Percentiles rank a stretch among this genome's conserved stretches.
Evolutionary conservation across 92 coral and sea anemone genomes (phyloP).

Genomic region (Zoanthus gigantus): DNA sequence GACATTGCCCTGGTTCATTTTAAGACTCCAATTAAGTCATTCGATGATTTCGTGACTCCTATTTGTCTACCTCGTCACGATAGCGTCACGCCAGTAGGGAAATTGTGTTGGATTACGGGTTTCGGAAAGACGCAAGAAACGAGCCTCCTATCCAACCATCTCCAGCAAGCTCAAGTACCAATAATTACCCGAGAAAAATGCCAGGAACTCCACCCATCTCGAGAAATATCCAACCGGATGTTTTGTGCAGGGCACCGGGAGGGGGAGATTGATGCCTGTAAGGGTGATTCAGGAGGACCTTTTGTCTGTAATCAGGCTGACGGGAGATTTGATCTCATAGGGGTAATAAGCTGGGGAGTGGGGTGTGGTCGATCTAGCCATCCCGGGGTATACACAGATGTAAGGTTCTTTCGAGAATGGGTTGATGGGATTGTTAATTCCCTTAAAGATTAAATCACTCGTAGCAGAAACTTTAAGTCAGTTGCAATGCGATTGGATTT

Average conservation of each 20-base stretch:
- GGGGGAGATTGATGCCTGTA: conserved; percentile 83
- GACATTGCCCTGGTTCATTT: conserved; percentile 80
- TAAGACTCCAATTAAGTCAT: conserved; percentile 58
- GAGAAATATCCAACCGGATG: conserved; percentile 70
- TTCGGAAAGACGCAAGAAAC: conserved; percentile 54
- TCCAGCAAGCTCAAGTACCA: conserved; percentile 76
- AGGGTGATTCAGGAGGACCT: conserved; percentile 93
- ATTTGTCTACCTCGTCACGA: conserved; percentile 66
- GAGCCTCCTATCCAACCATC: conserved; percentile 61
- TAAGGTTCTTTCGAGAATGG: conserved; percentile 75
- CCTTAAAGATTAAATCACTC: neutral
- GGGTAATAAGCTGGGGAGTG: conserved; percentile 88
- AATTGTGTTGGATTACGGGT: conserved; percentile 33
- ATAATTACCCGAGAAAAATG: conserved; percentile 58
- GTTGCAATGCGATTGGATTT: no score
- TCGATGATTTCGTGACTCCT: conserved; percentile 73
- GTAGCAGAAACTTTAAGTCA: no score
- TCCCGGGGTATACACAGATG: conserved; percentile 79
- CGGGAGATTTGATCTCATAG: conserved; percentile 64
- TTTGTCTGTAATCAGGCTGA: conserved; percentile 73
- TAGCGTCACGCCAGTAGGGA: conserved; percentile 30
- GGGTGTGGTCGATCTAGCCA: conserved; percentile 81
- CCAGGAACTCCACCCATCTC: conserved; percentile 61
- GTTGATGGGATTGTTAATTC: conserved; percentile 41
- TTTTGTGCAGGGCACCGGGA: conserved; percentile 81